Evolutionary conservation across 2,888 invertebrate species (phyloP).

Genomic region (Salpingus planirostris): DNA sequence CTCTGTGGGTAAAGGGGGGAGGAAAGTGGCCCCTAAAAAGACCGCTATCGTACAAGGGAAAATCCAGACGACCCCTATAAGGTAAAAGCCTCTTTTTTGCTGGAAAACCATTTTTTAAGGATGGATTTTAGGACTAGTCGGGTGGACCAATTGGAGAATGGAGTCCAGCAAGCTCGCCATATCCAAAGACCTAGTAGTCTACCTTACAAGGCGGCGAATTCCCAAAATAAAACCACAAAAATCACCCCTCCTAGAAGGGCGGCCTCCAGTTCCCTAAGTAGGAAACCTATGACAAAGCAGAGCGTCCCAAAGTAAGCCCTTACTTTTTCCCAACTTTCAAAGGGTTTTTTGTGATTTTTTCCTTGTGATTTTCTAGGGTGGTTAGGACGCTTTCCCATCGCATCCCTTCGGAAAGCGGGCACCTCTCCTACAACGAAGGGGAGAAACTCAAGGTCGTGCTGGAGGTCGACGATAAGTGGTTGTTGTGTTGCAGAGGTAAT

Average conservation of each 20-base stretch:
- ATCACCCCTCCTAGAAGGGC: conserved; percentile 51
- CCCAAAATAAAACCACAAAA: conserved; percentile 32
- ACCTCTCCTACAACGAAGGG: conserved; percentile 68
- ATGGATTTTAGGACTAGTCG: conserved; percentile 58
- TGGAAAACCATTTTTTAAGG: too few species aligned
- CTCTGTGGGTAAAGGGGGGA: too few species aligned
- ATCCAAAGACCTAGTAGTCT: conserved; percentile 57
- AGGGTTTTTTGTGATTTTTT: conserved; percentile 1
- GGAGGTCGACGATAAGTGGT: conserved; percentile 67
- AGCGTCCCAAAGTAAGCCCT: conserved; percentile 44
- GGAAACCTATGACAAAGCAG: conserved; percentile 40
- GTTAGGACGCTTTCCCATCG: conserved; percentile 67
- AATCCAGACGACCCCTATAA: too few species aligned
- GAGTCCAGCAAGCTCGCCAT: conserved; percentile 35
- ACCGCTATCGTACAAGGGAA: too few species aligned
- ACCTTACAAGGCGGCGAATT: conserved; percentile 51
- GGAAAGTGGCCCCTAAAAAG: conserved; percentile 21
- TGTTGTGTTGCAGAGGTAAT: conserved; percentile 66
- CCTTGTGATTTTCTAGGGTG: conserved; percentile 44
- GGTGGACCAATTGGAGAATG: conserved; percentile 48
- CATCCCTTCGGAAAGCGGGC: conserved; percentile 68
- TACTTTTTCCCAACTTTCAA: conserved; percentile 1
- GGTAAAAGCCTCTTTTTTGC: too few species aligned
- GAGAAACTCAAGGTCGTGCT: conserved; percentile 63
- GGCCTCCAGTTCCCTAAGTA: conserved; percentile 56